Base-by-base conservation (phyloP, 2,888 invertebrate species). In the Terebella lapidaria region DNA sequence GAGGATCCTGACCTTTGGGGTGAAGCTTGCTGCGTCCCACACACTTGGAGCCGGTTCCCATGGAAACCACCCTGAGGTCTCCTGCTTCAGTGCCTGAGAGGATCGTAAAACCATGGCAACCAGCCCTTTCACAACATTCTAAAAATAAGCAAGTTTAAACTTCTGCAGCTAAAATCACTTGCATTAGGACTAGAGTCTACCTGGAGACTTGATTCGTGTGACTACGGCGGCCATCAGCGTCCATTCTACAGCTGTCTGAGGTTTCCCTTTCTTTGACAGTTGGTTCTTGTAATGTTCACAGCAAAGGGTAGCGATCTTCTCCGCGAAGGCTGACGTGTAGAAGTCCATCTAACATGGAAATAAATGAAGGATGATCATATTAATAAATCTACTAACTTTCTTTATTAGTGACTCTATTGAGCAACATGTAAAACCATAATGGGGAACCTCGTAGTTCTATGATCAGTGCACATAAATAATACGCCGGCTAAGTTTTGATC, bases 201-300 rank as follows among this genome's bases (percentile, higher is more conserved):
- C n/a, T n/a, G n/a, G n/a, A n/a, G n/a, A n/a, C n/a, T n/a, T n/a
- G n/a, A n/a, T n/a, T n/a, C n/a, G n/a, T n/a, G 57, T 26, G 22
- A 92, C 83, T 49, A 94, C 83, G 65, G 88, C 88, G 0, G 92
- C 87, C 29, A 94, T 76, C 24, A 91, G 86, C 1, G 93, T 92
- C 93, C 94, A 94, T 80, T 94, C 90, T 59, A 81, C 75, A 1
- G 69, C 83, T 29, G 76, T 73, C 24, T 82, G 82, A 0, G 92
- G 92, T 82, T 92, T 94, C 0, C 92, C 92, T 56, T 86, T 87
- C 83, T 89, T 91, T 3, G 51, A 42, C 29, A 68, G 54, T 22
- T 35, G 25, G 15, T 35, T 54, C 20, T 22, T 26, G 29, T 68
- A 68, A 42, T 61, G 57, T 3, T 54, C n/a, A 28, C 47, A 60